A percentile compares a stretch with the other conserved stretches of the same genome.
Evolutionary conservation across 23 tunicate species (phyloP).

Genomic region (Oikopleura albicans): DNA sequence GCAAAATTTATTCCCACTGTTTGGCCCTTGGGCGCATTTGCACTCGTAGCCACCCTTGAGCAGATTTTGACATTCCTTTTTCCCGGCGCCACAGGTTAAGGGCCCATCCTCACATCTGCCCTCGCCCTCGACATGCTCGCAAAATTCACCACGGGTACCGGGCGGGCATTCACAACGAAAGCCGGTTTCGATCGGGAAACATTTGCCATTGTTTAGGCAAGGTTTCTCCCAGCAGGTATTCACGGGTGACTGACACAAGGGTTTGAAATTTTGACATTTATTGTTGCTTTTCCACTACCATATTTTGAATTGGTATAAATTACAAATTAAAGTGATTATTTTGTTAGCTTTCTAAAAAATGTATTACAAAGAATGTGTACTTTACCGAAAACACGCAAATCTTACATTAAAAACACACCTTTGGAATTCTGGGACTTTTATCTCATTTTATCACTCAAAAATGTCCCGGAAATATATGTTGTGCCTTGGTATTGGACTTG

Average conservation of each 20-base stretch:
- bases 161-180: not conserved
- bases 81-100: not conserved
- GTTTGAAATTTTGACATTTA: too few relatives aligned
- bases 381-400: too few relatives aligned
- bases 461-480: too few relatives aligned
- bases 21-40: not conserved
- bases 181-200: conserved; percentile 1
- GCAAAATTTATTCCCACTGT: not conserved
- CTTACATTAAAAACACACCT: too few relatives aligned
- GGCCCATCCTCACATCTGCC: conserved; percentile 16
- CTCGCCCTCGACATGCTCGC: not conserved
- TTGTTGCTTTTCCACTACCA: too few relatives aligned
- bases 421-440: too few relatives aligned
- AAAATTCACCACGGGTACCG: not conserved
- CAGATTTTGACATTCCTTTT: not conserved
- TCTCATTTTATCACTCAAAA: too few relatives aligned
- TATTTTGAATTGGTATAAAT: too few relatives aligned
- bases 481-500: too few relatives aligned
- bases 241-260: not conserved
- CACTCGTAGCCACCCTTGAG: conserved; percentile 10
- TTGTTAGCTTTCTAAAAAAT: too few relatives aligned
- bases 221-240: not conserved
- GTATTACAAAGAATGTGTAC: too few relatives aligned
- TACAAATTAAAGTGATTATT: too few relatives aligned
- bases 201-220: not conserved